Base-by-base conservation (phyloP, 2,888 invertebrate species). In the Epistrophella euchroma region DNA sequence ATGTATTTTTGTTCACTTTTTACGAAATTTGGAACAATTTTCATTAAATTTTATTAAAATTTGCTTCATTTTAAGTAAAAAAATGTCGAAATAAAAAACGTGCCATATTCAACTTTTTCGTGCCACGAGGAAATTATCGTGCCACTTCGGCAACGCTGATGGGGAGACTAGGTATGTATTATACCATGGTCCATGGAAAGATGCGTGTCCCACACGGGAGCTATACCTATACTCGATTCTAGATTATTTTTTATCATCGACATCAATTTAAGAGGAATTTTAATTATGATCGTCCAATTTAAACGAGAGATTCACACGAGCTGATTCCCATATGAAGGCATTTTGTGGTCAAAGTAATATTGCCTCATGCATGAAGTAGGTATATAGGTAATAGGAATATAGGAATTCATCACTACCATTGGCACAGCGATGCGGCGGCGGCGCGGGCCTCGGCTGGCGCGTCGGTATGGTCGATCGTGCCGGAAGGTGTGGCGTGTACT, bases 231-330 rank as follows among this genome's bases (percentile, higher is more conserved):
- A 50, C 37, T 37, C 22, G 17, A 47, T 50, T 64, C 32, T 55
- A 58, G 22, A 52, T 32, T 35, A 15, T 9, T 4, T 58, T 50
- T 76, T 68, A 47, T 47, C 58, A 35, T 55, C 32, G 60, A 40
- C 52, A 47, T 35, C 60, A 68, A 74, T 80, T 74, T 70, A 17
- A 50, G 52, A 60, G 37, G 72, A 77, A 73, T 77, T 73, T 77
- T 82, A 82, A 77, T 82, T 82, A 37, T 52, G 35, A 55, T 56
- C 32, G 56, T 45, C 58, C 72, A 73, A 77, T 77, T 77, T 72
- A 73, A 66, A 66, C 50, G 66, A 68, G 19, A 82, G 77, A 82
- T 77, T 82, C 82, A 77, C 82, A 82, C 72, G 77, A 73, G 47
- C 72, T 60, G 43, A 73, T 78, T 83, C 82, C 47, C 78, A 78